Evolutionary conservation across 2,113 vertebrate genomes (phyloP).

Genomic region (Ameiurus melas): DNA sequence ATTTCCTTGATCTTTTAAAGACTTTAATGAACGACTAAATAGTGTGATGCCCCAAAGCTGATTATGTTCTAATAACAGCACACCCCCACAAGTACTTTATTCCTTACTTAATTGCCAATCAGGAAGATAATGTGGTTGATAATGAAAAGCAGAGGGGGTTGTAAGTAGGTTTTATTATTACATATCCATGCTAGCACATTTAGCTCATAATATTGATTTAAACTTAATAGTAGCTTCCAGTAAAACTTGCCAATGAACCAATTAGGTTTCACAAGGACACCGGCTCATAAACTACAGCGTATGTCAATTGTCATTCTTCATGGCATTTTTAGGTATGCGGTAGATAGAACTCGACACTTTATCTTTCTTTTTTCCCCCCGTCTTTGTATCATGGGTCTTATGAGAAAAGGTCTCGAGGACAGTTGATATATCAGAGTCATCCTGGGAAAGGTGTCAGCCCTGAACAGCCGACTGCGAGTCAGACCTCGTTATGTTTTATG

Average conservation of each 20-base stretch:
- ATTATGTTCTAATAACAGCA: slow-evolving; percentile 2
- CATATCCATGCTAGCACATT: slow-evolving; percentile 9
- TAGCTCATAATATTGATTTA: background rate
- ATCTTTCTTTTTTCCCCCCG: background rate
- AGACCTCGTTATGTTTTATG: slow-evolving; percentile 60
- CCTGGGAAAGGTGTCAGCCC: slow-evolving; percentile 26
- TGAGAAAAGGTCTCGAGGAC: slow-evolving; percentile 23
- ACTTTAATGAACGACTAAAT: background rate
- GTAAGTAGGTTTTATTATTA: slow-evolving; percentile 11
- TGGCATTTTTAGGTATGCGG: background rate
- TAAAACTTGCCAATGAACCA: background rate
- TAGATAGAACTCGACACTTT: slow-evolving; percentile 30
- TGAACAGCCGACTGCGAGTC: slow-evolving; percentile 47
- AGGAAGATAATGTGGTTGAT: slow-evolving; percentile 3
- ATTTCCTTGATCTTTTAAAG: background rate
- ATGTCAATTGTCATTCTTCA: slow-evolving; percentile 14
- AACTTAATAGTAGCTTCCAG: background rate
- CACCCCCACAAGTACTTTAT: background rate
- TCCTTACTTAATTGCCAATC: slow-evolving; percentile 6
- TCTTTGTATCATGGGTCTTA: background rate
- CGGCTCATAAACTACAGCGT: slow-evolving; percentile 11
- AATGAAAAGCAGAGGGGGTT: background rate
- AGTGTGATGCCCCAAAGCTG: background rate
- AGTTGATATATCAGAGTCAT: slow-evolving; percentile 27
- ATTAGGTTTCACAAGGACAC: background rate